Base-by-base conservation (phyloP, 2,113 vertebrate genomes). In the Mesocricetus auratus region DNA sequence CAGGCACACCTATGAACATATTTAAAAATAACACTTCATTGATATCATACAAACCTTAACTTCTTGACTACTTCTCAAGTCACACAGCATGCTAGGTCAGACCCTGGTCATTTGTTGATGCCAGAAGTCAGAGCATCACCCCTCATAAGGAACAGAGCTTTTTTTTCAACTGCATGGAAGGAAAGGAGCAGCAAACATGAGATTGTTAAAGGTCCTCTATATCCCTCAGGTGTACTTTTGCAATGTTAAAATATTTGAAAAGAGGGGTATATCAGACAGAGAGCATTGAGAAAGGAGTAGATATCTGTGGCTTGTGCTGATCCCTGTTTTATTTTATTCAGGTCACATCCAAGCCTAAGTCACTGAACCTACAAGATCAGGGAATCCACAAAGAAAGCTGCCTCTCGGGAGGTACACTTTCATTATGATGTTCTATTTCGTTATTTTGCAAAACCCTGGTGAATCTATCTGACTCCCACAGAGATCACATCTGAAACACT, bases 381-480 rank as follows among this genome's bases (percentile, higher is more conserved):
- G 79, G 71, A 97, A 82, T 73, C 81, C 78, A 39, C 58, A 66
- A 68, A 85, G 73, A 82, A 81, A 17, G 26, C 75, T 39, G 29
- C 19, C 58, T 17, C 69, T 10, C 33, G 88, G 26, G 66, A 47
- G 3, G 10, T 56, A 4, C 21, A 1, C 69, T 73, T 73, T 89
- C 75, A 92, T 95, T 71, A 88, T 0, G 0, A 4, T 17, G 8
- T 68, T 94, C 82, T 26, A 73, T 88, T 89, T 95, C 77, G 81
- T 97, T 86, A 94, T 86, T 95, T 91, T 91, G 45, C 10, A 89
- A 95, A 95, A n/a, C 71, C 56, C 58, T 74, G 31, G 95, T 74
- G 96, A 94, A 45, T 91, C 1, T 33, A 15, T 45, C 62, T 95
- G 92, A 94, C 29, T 94, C 88, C 89, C 90, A 73, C 68, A 42